A percentile compares a stretch with the other conserved stretches of the same genome.
Conservation (phyloP, 2,888 invertebrate genomes). For the Sisyra nigra region DNA sequence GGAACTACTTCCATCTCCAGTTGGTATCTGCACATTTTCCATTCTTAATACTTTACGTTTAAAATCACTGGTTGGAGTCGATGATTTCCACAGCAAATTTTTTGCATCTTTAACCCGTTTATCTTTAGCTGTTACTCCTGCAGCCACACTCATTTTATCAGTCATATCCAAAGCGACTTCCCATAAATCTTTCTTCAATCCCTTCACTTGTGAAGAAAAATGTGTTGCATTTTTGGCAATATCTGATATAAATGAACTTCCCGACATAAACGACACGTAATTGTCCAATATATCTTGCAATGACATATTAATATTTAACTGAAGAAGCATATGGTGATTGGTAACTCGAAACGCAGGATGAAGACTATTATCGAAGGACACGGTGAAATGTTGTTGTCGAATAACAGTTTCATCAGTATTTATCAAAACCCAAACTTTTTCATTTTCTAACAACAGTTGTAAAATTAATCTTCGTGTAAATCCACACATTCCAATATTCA, state of each 20-base stretch:
- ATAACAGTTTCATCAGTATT: constrained; percentile 25
- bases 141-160: constrained; percentile 52
- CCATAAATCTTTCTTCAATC: constrained; percentile 25
- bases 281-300: constrained; percentile 57
- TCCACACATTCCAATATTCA: constrained; percentile 50
- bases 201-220: constrained; percentile 4
- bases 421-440: constrained; percentile 65
- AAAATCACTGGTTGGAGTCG: constrained; percentile 24
- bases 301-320: constrained; percentile 59
- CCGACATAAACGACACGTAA: constrained; percentile 28
- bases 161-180: constrained; percentile 28
- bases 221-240: constrained; percentile 10
- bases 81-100: constrained; percentile 31
- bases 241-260: constrained; percentile 16
- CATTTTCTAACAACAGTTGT: constrained; percentile 73
- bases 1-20: constrained; percentile 23
- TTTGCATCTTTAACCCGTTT: constrained; percentile 74
- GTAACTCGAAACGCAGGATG: constrained; percentile 62
- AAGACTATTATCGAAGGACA: constrained; percentile 23
- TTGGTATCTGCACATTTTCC: constrained; percentile 17
- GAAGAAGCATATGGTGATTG: constrained; percentile 52
- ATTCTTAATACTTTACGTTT: constrained; percentile 20
- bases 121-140: constrained; percentile 77
- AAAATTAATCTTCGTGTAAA: constrained; percentile 76
- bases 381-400: constrained; percentile 2